Evolutionary conservation across 2,888 invertebrate species (phyloP).

Genomic region (Silvanus unidentatus): DNA sequence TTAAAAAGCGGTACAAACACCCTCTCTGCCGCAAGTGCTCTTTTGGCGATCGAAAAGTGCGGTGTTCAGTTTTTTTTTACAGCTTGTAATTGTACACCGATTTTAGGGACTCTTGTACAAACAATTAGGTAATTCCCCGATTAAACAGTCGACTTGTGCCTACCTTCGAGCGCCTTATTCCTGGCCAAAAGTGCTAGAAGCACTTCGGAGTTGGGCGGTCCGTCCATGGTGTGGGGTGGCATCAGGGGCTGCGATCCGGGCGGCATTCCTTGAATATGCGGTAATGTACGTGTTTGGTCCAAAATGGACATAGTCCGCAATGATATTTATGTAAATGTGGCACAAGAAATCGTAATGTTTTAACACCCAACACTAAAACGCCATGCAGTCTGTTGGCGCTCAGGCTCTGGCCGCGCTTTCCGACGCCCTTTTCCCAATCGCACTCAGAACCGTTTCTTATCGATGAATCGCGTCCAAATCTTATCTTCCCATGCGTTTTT

Average conservation of each 20-base stretch:
- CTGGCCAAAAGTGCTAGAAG: conserved; percentile 76
- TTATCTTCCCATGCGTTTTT: no score
- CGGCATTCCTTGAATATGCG: conserved; percentile 39
- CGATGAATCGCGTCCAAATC: no score
- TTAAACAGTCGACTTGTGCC: conserved; percentile 29
- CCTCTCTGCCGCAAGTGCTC: conserved; percentile 20
- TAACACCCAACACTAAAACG: conserved; percentile 17
- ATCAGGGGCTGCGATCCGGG: conserved; percentile 41
- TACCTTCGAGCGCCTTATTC: conserved; percentile 87
- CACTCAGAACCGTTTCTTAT: no score
- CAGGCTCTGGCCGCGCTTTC: not conserved
- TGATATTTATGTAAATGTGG: no score
- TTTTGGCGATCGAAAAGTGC: conserved; percentile 1
- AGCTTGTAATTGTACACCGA: conserved; percentile 1
- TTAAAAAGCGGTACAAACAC: conserved; percentile 32
- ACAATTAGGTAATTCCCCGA: no score
- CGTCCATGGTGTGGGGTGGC: conserved; percentile 45
- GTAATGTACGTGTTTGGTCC: conserved; percentile 40
- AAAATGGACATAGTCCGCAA: conserved; percentile 41
- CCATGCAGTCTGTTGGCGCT: no score
- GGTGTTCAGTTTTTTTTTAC: not conserved
- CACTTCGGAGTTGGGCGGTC: conserved; percentile 76
- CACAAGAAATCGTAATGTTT: no score
- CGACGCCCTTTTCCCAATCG: no score
- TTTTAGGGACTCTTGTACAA: no score